Evolutionary conservation across 2,113 vertebrate genomes (phyloP).

Genomic region (Vulpes ferrilata): DNA sequence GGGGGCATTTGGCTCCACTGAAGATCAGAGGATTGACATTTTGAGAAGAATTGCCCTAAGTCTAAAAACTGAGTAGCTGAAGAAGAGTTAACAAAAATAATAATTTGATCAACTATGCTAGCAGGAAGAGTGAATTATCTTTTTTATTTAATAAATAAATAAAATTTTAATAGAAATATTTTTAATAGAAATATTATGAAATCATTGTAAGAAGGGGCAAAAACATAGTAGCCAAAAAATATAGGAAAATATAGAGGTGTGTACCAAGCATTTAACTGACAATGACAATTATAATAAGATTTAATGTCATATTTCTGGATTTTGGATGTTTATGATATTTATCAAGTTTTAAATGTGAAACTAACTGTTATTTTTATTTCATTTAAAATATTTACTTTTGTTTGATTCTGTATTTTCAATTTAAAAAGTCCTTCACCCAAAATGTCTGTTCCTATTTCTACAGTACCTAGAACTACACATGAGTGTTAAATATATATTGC

Average conservation of each 20-base stretch:
- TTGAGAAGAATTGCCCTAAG: neutral
- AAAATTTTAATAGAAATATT: neutral
- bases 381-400: neutral
- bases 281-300: neutral
- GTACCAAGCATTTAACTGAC: neutral
- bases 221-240: neutral
- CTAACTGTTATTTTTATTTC: neutral
- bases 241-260: neutral
- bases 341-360: neutral
- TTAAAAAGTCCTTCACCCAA: neutral
- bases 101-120: neutral
- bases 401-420: neutral
- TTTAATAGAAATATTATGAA: neutral
- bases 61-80: neutral
- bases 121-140: neutral
- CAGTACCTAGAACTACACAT: neutral
- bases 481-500: neutral
- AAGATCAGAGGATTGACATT: neutral
- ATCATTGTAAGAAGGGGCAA: neutral
- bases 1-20: neutral
- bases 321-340: neutral
- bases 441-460: neutral
- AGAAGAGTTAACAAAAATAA: neutral
- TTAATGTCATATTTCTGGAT: neutral
- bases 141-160: too few species aligned